Evolutionary conservation across 2,888 invertebrate species (phyloP).

Genomic region (Xestia sexstrigata): DNA sequence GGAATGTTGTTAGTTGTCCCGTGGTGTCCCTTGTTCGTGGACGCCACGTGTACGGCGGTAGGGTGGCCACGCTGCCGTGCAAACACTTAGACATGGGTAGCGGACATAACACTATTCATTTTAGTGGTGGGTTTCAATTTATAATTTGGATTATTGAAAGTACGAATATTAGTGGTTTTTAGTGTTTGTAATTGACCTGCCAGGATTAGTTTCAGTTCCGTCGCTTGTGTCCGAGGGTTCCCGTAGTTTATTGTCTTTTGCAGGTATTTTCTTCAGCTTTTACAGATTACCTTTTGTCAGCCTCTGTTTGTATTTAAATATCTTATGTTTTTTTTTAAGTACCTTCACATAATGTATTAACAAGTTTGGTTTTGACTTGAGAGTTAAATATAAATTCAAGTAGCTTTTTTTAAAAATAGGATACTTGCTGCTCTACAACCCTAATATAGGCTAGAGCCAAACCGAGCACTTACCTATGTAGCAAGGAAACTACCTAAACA

Average conservation of each 20-base stretch:
- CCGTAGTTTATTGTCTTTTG: background rate
- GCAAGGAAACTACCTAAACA: background rate
- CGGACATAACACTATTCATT: constrained; percentile 68
- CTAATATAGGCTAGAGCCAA: background rate
- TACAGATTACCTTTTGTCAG: background rate
- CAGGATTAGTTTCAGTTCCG: constrained; percentile 3
- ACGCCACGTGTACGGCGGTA: constrained; percentile 60
- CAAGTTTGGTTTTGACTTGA: background rate
- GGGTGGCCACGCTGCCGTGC: constrained; percentile 71
- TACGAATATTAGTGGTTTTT: constrained; percentile 44
- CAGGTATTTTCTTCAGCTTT: background rate
- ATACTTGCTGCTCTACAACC: background rate
- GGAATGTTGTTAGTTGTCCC: constrained; percentile 83
- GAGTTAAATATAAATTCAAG: background rate
- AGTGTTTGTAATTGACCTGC: constrained; percentile 48
- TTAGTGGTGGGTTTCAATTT: constrained; percentile 57
- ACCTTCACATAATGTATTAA: background rate
- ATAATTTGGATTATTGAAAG: constrained; percentile 64
- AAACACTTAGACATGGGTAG: constrained; percentile 73
- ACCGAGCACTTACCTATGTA: background rate
- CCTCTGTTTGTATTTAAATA: background rate
- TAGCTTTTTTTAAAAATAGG: background rate
- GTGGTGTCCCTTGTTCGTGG: constrained; percentile 68
- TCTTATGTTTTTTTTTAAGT: background rate
- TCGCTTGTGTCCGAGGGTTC: background rate